A percentile compares a stretch with the other conserved stretches of the same genome.
Evolutionary conservation across 2,113 vertebrate genomes (phyloP).

Genomic region (Chamaetylas fuelleborni): DNA sequence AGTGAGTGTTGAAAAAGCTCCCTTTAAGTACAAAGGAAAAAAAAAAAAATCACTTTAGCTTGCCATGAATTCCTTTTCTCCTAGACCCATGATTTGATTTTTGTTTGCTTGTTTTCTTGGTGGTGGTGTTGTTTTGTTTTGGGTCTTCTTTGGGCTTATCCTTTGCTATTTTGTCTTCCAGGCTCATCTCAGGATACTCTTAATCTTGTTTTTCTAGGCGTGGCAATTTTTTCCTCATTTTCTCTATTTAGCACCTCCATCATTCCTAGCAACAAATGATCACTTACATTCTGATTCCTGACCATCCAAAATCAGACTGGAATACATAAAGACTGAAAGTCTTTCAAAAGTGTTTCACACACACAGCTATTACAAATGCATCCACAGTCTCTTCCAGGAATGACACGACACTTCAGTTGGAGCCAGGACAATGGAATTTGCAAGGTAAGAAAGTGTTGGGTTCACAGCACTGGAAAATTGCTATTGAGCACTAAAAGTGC

Average conservation of each 20-base stretch:
- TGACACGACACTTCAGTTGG: neutral
- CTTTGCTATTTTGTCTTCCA: neutral
- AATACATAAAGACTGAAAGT: neutral
- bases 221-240: neutral
- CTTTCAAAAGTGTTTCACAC: neutral
- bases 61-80: neutral
- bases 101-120: neutral
- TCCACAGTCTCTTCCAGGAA: neutral
- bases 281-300: neutral
- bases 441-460: neutral
- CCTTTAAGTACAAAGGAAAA: neutral
- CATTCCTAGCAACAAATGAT: neutral
- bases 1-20: neutral
- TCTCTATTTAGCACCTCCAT: neutral
- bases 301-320: neutral
- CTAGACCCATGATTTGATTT: neutral
- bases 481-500: neutral
- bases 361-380: neutral
- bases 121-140: neutral
- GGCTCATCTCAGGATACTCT: neutral
- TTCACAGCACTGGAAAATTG: constrained; percentile 12
- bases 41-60: neutral
- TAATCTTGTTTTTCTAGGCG: neutral
- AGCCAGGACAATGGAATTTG: neutral
- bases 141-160: neutral